Conservation (phyloP, 2,113 vertebrate genomes). For the Hirundichthys speculiger region DNA sequence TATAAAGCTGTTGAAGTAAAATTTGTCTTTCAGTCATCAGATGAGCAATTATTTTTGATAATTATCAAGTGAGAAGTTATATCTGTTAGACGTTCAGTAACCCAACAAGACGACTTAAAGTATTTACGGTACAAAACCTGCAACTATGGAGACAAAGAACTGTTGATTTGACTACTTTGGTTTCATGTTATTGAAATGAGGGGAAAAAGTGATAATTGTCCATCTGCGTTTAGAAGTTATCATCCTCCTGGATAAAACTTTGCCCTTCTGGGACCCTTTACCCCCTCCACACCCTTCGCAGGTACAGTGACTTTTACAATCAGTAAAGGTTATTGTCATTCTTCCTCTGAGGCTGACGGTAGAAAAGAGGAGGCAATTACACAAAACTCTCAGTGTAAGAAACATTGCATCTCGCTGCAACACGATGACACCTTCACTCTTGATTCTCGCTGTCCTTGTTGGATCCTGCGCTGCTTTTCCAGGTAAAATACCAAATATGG, state of each 20-base stretch:
- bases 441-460: conserved; percentile 42
- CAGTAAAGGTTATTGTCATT: conserved; percentile 14
- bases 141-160: too few relatives aligned
- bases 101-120: too few relatives aligned
- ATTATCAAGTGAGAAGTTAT: too few relatives aligned
- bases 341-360: conserved; percentile 16
- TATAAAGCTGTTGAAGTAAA: too few relatives aligned
- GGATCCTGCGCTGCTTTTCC: conserved; percentile 25
- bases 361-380: conserved; percentile 7
- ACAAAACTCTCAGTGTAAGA: conserved; percentile 29
- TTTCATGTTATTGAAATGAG: neutral
- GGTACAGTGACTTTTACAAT: conserved; percentile 26
- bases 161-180: neutral
- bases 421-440: conserved; percentile 45
- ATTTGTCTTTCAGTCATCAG: too few relatives aligned
- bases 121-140: too few relatives aligned
- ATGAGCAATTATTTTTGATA: too few relatives aligned
- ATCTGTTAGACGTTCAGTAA: too few relatives aligned
- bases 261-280: neutral
- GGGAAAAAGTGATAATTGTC: neutral
- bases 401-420: conserved; percentile 25
- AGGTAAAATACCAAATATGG: conserved; percentile 37
- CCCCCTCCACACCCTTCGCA: conserved; percentile 12
- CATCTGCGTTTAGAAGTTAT: neutral
- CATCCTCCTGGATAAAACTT: conserved; percentile 7